Base-by-base conservation (phyloP, 2,888 invertebrate genomes). In the Cheilosia scutellata region DNA sequence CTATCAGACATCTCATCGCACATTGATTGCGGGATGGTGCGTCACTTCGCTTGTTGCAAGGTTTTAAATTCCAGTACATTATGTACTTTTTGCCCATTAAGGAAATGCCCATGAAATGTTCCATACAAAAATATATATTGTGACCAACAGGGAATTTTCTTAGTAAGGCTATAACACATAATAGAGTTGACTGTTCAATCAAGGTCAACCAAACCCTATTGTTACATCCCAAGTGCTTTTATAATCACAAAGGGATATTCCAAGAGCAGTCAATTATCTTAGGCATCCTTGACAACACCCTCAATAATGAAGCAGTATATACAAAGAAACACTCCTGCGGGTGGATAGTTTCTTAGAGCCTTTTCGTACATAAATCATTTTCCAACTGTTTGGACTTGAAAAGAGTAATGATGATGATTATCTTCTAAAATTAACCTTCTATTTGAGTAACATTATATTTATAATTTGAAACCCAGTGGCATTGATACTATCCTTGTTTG, bases 381-480 rank as follows among this genome's bases (percentile, higher is more conserved):
- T 53, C 40, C 51, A 51, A n/a, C 37, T 65, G 65, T 25, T 27
- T 51, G 33, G 27, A n/a, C 7, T 16, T 37, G 16, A 66, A 66
- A 11, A 42, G 66, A 53, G 27, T 27, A 27, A 7, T 27, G 37
- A 13, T 16, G 11, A 13, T 16, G 16, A 16, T 4, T 29, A 33
- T 33, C 49, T 25, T 37, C 53, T 53, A 66, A 37, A 25, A 65
- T 65, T 65, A 51, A n/a, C 31, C 20, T 4, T 47, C 47, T 63
- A 65, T 53, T 53, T 53, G 27, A 33, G 16, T 53, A 37, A 11
- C 9, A 11, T 27, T 16, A 13, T 66, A 53, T 66, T 66, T 53
- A 29, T 53, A 68, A 55, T 51, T 42, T 20, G 6, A 68, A 68
- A 44, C 33, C 25, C 27, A 27, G 51, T 13, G 11, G 13, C 5